Conservation (phyloP, 1,140 invertebrate genomes). For the Tetragonula clypearis region DNA sequence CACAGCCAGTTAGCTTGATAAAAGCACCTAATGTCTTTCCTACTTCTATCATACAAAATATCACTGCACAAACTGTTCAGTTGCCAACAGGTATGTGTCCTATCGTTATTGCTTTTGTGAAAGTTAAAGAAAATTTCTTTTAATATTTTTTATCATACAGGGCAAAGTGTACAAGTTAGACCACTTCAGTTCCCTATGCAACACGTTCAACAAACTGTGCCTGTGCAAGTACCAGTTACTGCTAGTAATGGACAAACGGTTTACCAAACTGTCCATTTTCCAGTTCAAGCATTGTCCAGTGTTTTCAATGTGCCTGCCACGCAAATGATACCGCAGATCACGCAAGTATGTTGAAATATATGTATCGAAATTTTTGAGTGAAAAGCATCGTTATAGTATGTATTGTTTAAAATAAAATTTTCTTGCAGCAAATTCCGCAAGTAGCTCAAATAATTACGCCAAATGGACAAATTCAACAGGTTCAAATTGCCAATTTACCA, state of each 20-base stretch:
- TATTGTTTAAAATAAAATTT: slow-evolving; percentile 21
- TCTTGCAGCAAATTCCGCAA: slow-evolving; percentile 83
- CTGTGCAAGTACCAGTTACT: slow-evolving; percentile 95
- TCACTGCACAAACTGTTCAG: slow-evolving; percentile 80
- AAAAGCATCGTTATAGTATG: slow-evolving; percentile 25
- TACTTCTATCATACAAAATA: slow-evolving; percentile 80
- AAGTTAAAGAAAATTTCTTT: not conserved
- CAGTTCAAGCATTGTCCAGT: slow-evolving; percentile 88
- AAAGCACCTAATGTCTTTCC: slow-evolving; percentile 78
- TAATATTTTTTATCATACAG: slow-evolving; percentile 73
- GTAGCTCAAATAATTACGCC: slow-evolving; percentile 93
- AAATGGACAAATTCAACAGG: slow-evolving; percentile 93
- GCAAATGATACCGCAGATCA: slow-evolving; percentile 89
- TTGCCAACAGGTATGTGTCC: slow-evolving; percentile 76
- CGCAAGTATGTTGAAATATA: slow-evolving; percentile 81
- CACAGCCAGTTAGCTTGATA: slow-evolving; percentile 82
- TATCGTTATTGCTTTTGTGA: not conserved
- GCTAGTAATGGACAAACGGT: slow-evolving; percentile 94
- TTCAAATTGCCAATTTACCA: slow-evolving; percentile 87
- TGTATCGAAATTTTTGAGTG: not conserved
- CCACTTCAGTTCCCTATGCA: slow-evolving; percentile 90
- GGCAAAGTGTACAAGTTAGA: slow-evolving; percentile 90
- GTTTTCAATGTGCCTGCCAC: slow-evolving; percentile 82
- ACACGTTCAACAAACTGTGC: slow-evolving; percentile 88
- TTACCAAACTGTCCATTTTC: slow-evolving; percentile 96